A percentile compares a stretch with the other conserved stretches of the same genome.
phyloP scores from a whole-genome alignment of 2,888 invertebrate genomes.

The Tachina grossa region DNA sequence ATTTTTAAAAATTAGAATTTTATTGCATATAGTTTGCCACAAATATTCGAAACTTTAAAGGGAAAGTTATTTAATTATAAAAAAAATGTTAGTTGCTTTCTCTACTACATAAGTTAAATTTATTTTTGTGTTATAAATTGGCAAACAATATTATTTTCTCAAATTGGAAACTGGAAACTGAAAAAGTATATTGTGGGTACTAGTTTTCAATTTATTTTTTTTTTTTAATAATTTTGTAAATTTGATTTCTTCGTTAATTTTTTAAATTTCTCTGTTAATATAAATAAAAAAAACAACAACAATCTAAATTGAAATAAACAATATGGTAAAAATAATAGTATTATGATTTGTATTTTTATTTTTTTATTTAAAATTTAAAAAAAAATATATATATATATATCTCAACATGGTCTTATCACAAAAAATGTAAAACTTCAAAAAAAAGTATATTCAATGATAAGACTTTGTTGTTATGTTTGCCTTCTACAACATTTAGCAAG shows the following conservation, averaged over 20 bases:
- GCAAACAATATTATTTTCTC: slow-evolving; percentile 21
- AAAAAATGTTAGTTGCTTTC: slow-evolving; percentile 3
- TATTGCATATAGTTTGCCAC: neutral
- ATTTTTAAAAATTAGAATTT: slow-evolving; percentile 14
- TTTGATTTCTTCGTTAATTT: slow-evolving; percentile 38
- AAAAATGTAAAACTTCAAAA: neutral
- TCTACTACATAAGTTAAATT: slow-evolving; percentile 10
- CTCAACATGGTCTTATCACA: neutral
- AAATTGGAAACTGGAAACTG: neutral
- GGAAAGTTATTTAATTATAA: slow-evolving; percentile 11
- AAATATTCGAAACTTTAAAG: slow-evolving; percentile 23
- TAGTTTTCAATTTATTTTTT: slow-evolving; percentile 7
- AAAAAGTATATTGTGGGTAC: neutral
- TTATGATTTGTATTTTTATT: slow-evolving; percentile 53
- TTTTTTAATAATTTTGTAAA: slow-evolving; percentile 23
- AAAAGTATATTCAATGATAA: neutral
- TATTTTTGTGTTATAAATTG: neutral
- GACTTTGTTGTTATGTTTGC: neutral
- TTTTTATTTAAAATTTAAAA: slow-evolving; percentile 19
- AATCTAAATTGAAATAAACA: slow-evolving; percentile 53
- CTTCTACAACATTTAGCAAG: neutral
- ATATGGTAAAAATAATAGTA: slow-evolving; percentile 50
- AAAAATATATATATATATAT: neutral
- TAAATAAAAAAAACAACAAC: slow-evolving; percentile 36
- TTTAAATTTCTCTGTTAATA: slow-evolving; percentile 39